Conservation (phyloP, 2,888 invertebrate genomes). For the Barypeithes pellucidus region DNA sequence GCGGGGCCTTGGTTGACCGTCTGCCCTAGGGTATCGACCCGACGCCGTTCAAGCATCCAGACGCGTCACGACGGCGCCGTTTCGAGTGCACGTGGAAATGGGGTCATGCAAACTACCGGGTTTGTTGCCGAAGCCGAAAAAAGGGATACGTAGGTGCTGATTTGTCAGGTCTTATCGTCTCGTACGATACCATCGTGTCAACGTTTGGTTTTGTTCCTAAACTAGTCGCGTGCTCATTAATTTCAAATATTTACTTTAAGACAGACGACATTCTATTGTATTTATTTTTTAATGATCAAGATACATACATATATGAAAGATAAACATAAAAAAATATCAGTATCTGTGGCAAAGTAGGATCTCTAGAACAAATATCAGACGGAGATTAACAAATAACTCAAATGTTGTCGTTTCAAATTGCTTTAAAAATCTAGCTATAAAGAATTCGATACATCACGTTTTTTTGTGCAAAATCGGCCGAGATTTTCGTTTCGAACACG, state of each 20-base stretch:
- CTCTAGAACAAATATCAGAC: neutral
- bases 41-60: slow-evolving; percentile 9
- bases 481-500: neutral
- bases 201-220: no score
- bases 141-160: no score
- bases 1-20: slow-evolving; percentile 1
- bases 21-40: slow-evolving; percentile 36
- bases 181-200: no score
- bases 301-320: neutral
- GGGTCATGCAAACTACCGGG: slow-evolving; percentile 11
- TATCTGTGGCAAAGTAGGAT: neutral
- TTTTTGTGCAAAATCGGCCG: neutral
- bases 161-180: no score
- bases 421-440: no score
- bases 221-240: slow-evolving; percentile 1
- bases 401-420: neutral
- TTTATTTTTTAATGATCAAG: no score
- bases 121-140: neutral
- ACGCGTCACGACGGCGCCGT: slow-evolving; percentile 32
- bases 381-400: neutral
- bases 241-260: neutral
- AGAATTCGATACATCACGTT: neutral
- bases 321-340: neutral
- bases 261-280: neutral
- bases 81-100: slow-evolving; percentile 24